Percentiles rank a stretch among this genome's conserved stretches.
Evolutionary conservation across 2,888 invertebrate species (phyloP).

Genomic region (Agrochola lychnidis): DNA sequence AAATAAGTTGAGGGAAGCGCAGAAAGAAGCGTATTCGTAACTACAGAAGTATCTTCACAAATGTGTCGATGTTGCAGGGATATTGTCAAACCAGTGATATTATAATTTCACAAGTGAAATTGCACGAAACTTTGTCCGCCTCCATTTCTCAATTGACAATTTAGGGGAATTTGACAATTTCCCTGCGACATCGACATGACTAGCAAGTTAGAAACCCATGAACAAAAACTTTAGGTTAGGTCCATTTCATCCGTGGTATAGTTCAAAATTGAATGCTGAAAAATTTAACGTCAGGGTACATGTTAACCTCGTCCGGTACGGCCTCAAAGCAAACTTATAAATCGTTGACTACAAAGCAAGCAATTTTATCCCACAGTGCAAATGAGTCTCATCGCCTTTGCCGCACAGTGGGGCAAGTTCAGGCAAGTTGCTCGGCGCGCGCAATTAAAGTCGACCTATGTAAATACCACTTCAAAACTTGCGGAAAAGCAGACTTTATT

Average conservation of each 20-base stretch:
- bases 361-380: constrained; percentile 32
- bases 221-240: background rate
- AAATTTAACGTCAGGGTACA: background rate
- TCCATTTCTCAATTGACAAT: too few species aligned
- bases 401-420: constrained; percentile 28
- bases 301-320: background rate
- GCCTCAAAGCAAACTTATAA: constrained; percentile 22
- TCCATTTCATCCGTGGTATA: background rate
- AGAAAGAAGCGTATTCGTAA: background rate
- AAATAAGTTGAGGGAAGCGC: too few species aligned
- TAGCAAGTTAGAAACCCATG: background rate
- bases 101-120: too few species aligned
- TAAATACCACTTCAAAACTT: constrained; percentile 49
- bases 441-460: constrained; percentile 56
- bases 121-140: too few species aligned
- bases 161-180: too few species aligned
- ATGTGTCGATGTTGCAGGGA: too few species aligned
- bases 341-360: constrained; percentile 44
- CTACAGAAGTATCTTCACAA: background rate
- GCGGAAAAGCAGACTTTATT: constrained; percentile 29
- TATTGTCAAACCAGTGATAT: too few species aligned
- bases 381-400: constrained; percentile 38
- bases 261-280: background rate
- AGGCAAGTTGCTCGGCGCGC: constrained; percentile 25
- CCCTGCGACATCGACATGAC: too few species aligned